Conservation (phyloP, 2,888 invertebrate species). For the Tenthredo mesomela region DNA sequence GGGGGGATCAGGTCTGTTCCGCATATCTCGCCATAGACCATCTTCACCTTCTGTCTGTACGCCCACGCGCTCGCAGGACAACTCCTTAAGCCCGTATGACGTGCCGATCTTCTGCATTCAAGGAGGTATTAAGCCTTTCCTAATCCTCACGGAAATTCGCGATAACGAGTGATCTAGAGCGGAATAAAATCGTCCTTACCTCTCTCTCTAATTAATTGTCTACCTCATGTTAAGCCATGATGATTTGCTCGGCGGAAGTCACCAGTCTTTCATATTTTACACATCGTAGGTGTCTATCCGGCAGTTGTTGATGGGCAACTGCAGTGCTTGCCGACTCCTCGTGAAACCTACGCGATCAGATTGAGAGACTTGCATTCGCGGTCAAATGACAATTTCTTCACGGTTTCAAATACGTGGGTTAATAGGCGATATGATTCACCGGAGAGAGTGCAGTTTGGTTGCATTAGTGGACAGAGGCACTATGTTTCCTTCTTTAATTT, state of each 20-base stretch:
- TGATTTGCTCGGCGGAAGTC: background rate
- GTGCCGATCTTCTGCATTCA: background rate
- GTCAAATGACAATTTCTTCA: conserved; percentile 26
- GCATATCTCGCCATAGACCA: conserved; percentile 57
- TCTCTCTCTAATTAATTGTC: background rate
- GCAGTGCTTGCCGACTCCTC: background rate
- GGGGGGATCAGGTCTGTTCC: conserved; percentile 46
- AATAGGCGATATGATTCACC: conserved; percentile 48
- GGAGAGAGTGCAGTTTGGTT: conserved; percentile 30
- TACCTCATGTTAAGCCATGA: background rate
- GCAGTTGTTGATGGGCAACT: background rate
- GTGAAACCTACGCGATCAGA: conserved; percentile 39
- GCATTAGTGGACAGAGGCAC: background rate
- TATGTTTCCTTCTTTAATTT: background rate
- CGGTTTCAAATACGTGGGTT: conserved; percentile 37
- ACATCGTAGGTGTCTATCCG: conserved; percentile 31
- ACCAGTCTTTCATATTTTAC: background rate
- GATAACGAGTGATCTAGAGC: background rate
- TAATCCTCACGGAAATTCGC: background rate
- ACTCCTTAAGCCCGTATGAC: conserved; percentile 54
- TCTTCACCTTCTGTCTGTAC: conserved; percentile 65
- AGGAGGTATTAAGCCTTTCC: background rate
- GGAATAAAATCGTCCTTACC: background rate
- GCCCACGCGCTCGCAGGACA: conserved; percentile 62
- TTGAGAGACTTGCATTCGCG: conserved; percentile 17